Evolutionary conservation across 2,113 vertebrate species (phyloP).

Genomic region (Hemiprocne comata): DNA sequence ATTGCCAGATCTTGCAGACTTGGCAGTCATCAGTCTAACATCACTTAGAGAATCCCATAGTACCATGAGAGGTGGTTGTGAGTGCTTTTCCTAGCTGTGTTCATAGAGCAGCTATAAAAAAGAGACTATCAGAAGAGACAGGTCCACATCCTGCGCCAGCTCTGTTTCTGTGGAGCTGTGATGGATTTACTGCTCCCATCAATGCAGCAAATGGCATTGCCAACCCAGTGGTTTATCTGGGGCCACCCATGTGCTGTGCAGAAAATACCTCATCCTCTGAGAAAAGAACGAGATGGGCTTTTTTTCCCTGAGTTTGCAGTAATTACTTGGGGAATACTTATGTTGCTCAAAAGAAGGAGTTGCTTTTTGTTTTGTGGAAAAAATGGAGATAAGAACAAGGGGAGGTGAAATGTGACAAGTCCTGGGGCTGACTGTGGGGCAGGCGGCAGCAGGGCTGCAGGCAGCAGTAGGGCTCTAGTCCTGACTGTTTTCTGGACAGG

Average conservation of each 20-base stretch:
- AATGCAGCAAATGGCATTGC: background rate
- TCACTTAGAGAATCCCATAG: background rate
- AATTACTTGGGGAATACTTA: background rate
- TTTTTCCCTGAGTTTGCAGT: background rate
- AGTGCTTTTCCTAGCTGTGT: background rate
- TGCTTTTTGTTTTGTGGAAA: background rate
- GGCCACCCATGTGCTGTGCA: background rate
- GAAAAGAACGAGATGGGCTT: background rate
- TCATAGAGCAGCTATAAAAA: background rate
- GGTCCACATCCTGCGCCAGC: background rate
- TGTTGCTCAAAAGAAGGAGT: background rate
- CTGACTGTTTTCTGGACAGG: background rate
- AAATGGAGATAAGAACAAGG: background rate
- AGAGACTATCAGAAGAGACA: background rate
- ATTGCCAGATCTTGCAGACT: background rate
- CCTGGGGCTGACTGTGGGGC: background rate
- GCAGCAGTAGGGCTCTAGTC: background rate
- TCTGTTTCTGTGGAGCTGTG: background rate
- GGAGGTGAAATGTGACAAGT: background rate
- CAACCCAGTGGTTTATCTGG: background rate
- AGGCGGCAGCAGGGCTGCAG: no score
- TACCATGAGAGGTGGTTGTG: background rate
- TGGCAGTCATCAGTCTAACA: background rate
- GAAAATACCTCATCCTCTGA: background rate
- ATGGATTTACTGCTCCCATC: background rate